Conservation (phyloP, 2,888 invertebrate species). For the Argyra leucocephala region DNA sequence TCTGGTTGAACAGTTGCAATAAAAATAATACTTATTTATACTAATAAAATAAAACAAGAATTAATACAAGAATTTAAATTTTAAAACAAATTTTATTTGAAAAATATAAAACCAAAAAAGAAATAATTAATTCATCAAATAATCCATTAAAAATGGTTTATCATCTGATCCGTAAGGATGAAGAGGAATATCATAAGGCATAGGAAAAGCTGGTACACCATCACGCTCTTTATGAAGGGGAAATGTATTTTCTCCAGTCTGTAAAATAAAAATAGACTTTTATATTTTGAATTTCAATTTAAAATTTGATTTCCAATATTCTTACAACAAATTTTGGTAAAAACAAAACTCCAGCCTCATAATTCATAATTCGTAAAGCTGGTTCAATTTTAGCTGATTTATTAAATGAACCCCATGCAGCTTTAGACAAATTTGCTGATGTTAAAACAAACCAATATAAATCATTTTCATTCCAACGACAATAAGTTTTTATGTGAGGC, state of each 20-base stretch:
- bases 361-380: constrained; percentile 65
- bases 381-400: constrained; percentile 50
- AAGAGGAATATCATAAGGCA: constrained; percentile 78
- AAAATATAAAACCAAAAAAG: too few relatives aligned
- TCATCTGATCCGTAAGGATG: constrained; percentile 59
- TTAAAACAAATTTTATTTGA: background rate
- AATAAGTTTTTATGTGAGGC: constrained; percentile 93
- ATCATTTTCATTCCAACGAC: constrained; percentile 60
- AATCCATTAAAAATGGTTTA: constrained; percentile 59
- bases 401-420: constrained; percentile 81
- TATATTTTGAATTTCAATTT: background rate
- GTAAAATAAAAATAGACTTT: constrained; percentile 27
- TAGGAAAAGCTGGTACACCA: constrained; percentile 46
- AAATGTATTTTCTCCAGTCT: constrained; percentile 56
- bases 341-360: constrained; percentile 84
- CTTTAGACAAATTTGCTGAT: constrained; percentile 92
- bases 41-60: too few relatives aligned
- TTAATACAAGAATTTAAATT: too few relatives aligned
- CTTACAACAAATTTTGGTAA: constrained; percentile 74
- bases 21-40: too few relatives aligned
- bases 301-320: constrained; percentile 19
- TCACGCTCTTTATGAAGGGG: constrained; percentile 42
- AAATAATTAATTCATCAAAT: constrained; percentile 39
- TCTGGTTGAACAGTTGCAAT: too few relatives aligned
- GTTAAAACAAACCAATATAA: constrained; percentile 74